Conservation (phyloP, 2,113 vertebrate species). For the Takifugu bimaculatus region DNA sequence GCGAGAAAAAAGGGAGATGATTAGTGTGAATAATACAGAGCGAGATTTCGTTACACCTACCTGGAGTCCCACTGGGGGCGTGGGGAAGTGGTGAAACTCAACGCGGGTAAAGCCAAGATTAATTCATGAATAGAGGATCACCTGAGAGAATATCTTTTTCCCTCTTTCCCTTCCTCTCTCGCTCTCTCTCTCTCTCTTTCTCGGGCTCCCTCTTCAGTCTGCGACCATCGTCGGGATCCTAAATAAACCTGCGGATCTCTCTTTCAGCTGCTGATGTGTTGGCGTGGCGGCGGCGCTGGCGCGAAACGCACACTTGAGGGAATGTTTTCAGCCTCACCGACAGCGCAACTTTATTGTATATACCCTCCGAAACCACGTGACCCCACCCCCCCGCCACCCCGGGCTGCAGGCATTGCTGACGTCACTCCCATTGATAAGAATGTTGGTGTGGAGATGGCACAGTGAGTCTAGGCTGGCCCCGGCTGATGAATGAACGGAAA, state of each 20-base stretch:
- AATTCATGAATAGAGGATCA: conserved; percentile 64
- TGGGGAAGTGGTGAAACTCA: conserved; percentile 67
- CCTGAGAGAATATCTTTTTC: conserved; percentile 40
- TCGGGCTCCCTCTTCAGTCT: conserved; percentile 41
- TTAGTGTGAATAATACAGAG: conserved; percentile 25
- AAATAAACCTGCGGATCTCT: background rate
- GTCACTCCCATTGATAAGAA: conserved; percentile 84
- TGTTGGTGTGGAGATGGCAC: conserved; percentile 77
- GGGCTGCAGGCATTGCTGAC: conserved; percentile 72
- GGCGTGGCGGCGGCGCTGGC: conserved; percentile 49
- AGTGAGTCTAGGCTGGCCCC: conserved; percentile 74
- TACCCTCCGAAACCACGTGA: conserved; percentile 75
- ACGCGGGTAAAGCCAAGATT: conserved; percentile 63
- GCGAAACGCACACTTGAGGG: conserved; percentile 62
- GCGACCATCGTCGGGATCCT: conserved; percentile 51
- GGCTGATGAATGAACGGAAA: conserved; percentile 83
- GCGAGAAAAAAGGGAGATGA: conserved; percentile 1
- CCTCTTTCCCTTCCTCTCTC: background rate
- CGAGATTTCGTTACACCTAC: conserved; percentile 64
- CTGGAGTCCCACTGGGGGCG: conserved; percentile 70
- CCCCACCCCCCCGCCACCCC: conserved; percentile 36
- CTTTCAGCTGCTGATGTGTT: conserved; percentile 23
- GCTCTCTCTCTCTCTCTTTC: conserved; percentile 6
- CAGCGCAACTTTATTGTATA: conserved; percentile 81
- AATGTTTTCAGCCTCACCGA: conserved; percentile 77